phyloP scores from a whole-genome alignment of 2,797 vertebrate genomes.

The Mallotus villosus region DNA sequence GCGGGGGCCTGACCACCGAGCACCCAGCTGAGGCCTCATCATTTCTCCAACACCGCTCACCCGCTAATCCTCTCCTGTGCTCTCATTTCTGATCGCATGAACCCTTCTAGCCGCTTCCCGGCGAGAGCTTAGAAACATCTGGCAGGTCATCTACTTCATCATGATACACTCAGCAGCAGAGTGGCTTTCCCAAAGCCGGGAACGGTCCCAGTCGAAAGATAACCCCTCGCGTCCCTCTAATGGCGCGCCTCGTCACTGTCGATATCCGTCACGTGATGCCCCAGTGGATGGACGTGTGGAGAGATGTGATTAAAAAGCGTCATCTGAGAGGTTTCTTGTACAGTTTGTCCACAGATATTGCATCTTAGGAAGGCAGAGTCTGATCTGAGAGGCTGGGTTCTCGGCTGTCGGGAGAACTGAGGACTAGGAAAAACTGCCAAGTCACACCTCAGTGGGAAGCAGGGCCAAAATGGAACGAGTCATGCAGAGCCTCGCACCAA shows the following conservation, averaged over 20 bases:
- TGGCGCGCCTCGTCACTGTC: slow-evolving; percentile 60
- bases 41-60: slow-evolving; percentile 49
- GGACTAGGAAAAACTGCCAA: background rate
- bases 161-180: slow-evolving; percentile 48
- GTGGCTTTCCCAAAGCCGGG: slow-evolving; percentile 38
- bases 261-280: slow-evolving; percentile 55
- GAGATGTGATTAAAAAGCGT: slow-evolving; percentile 68
- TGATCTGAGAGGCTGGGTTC: background rate
- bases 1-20: no score
- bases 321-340: slow-evolving; percentile 52
- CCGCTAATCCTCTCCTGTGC: slow-evolving; percentile 64
- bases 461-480: background rate
- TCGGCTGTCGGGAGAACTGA: background rate
- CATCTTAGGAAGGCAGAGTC: background rate
- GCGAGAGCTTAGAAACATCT: slow-evolving; percentile 72
- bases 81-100: slow-evolving; percentile 63
- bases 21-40: slow-evolving; percentile 6
- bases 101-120: slow-evolving; percentile 55
- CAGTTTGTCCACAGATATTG: background rate
- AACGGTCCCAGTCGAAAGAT: slow-evolving; percentile 48
- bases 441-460: background rate
- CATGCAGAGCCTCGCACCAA: background rate
- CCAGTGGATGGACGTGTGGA: slow-evolving; percentile 38
- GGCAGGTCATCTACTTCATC: slow-evolving; percentile 69
- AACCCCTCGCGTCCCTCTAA: slow-evolving; percentile 45